Evolutionary conservation across 1,140 invertebrate genomes (phyloP), one percentile per base, ranked within the genome.

Genomic region (Probaryconus sp.): DNA sequence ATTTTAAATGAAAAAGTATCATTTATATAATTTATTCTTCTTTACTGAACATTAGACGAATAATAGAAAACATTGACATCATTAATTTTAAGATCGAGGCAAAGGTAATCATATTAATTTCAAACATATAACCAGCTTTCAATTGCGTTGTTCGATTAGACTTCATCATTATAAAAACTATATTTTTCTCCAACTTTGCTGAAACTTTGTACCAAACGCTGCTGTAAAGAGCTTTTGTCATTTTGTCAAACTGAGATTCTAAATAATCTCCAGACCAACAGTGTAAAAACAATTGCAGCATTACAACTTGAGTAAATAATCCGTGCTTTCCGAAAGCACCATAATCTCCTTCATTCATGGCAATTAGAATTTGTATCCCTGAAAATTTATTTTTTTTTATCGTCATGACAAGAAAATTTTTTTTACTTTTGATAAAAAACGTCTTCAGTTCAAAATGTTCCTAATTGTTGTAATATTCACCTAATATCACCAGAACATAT

Each of bases 1-100:
- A n/a, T n/a, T n/a, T n/a, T n/a, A n/a, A n/a, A n/a, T n/a, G n/a
- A n/a, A n/a, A n/a, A n/a, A n/a, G n/a, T n/a, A n/a, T n/a, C n/a
- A n/a, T n/a, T n/a, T n/a, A n/a, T n/a, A n/a, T n/a, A 28, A 9
- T 28, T 45, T 33, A 42, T 26, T 67, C 50, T 35, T 60, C 45
- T 68, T 58, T 35, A 13, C 18, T 70, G 10, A 70, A 70, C 67
- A 70, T 63, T 9, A 63, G 35, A 31, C 68, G 40, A 0, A 71
- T 33, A 18, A 63, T 63, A 5, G 67, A 70, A 40, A 70, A 70
- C 56, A 55, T 70, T 16, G 56, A 70, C 55, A 71, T 61, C 56
- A 71, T 64, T 51, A 51, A 58, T 71, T 64, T 71, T 4, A 71
- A 40, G 26, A 71, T 64, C 3, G 51, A 35, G 10, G 68, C 43